A percentile compares a stretch with the other conserved stretches of the same genome.
phyloP scores from a whole-genome alignment of 2,113 vertebrate genomes.

The Hystrix cristata region DNA sequence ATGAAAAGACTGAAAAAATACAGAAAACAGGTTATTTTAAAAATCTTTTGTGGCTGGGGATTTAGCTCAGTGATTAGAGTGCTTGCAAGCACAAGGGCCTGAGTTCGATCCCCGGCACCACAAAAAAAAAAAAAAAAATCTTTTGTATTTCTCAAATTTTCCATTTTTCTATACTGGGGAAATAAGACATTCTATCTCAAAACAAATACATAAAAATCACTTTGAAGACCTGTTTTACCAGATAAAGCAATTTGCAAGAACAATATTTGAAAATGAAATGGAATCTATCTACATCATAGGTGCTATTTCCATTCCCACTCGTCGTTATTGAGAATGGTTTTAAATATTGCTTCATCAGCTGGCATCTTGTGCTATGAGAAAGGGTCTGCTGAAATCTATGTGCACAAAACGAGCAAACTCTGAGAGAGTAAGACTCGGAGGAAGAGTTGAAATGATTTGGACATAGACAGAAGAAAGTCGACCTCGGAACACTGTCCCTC shows the following conservation, averaged over 20 bases:
- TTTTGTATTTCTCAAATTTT: not conserved
- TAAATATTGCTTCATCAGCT: slow-evolving; percentile 24
- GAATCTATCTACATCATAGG: not conserved
- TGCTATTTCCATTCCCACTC: not conserved
- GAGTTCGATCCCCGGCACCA: no score
- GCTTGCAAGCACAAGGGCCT: no score
- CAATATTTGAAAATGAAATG: slow-evolving; percentile 53
- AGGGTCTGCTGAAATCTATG: not conserved
- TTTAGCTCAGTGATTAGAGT: no score
- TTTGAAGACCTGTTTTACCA: not conserved
- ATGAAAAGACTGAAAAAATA: not conserved
- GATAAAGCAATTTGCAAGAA: not conserved
- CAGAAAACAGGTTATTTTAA: not conserved
- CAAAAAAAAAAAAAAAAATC: no score
- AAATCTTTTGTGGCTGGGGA: not conserved
- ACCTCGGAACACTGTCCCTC: not conserved
- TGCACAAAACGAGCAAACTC: slow-evolving; percentile 19
- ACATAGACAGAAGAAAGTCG: not conserved
- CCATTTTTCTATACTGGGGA: not conserved
- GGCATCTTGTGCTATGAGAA: not conserved
- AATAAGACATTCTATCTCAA: not conserved
- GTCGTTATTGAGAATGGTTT: not conserved
- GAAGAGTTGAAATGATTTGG: not conserved
- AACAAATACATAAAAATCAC: not conserved
- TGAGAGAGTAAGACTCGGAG: not conserved